Evolutionary conservation across 1,140 invertebrate species (phyloP).

Genomic region (Lucilia sericata): DNA sequence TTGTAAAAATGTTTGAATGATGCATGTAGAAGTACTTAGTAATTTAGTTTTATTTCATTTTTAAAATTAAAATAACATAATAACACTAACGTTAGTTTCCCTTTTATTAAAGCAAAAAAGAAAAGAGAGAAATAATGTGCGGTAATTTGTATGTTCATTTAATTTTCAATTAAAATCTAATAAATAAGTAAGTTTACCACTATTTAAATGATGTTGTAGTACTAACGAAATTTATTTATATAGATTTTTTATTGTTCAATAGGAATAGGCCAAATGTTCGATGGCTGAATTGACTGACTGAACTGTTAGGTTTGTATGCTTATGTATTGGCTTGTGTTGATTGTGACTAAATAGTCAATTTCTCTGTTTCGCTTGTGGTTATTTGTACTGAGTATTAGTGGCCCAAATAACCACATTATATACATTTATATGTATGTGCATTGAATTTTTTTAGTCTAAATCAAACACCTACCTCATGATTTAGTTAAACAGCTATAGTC

Average conservation of each 20-base stretch:
- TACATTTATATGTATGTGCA: background rate
- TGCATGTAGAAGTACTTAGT: background rate
- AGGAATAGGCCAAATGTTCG: background rate
- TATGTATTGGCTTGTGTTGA: background rate
- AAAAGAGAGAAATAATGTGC: background rate
- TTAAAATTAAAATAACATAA: background rate
- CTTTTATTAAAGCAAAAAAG: background rate
- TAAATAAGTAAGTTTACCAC: conserved; percentile 49
- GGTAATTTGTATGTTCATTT: conserved; percentile 46
- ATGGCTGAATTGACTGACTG: background rate
- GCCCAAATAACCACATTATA: conserved; percentile 36
- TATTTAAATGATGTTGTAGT: conserved; percentile 26
- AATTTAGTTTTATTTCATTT: background rate
- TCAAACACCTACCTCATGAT: no score
- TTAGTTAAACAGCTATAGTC: no score
- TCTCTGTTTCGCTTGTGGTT: conserved; percentile 31
- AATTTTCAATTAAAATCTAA: conserved; percentile 49
- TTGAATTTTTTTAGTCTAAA: no score
- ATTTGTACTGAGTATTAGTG: conserved; percentile 36
- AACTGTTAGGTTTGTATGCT: background rate
- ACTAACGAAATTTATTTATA: background rate
- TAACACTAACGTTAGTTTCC: no score
- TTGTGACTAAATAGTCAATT: background rate
- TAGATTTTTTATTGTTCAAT: background rate
- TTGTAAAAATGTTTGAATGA: background rate